phyloP scores from a whole-genome alignment of 2,113 vertebrate genomes.

The Centropus unirufus region DNA sequence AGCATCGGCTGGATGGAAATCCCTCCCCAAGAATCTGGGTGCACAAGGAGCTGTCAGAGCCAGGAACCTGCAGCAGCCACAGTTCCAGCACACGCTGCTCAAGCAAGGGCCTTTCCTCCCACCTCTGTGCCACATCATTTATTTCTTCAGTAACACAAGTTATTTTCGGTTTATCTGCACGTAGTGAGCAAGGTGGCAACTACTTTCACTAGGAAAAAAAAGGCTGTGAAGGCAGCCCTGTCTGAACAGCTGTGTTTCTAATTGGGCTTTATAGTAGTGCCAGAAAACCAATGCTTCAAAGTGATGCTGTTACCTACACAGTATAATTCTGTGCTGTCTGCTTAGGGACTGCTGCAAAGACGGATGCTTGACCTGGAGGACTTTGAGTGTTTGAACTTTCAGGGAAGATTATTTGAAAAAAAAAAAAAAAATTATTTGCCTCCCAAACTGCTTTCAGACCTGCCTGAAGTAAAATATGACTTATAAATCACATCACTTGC shows the following conservation, averaged over 20 bases:
- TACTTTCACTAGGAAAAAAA: background rate
- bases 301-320: background rate
- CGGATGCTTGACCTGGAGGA: background rate
- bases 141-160: background rate
- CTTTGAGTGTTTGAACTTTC: background rate
- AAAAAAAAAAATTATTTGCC: background rate
- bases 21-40: background rate
- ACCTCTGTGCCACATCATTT: background rate
- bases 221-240: background rate
- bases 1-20: background rate
- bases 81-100: rapidly evolving
- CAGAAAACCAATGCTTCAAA: rapidly evolving
- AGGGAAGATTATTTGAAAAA: background rate
- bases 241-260: background rate
- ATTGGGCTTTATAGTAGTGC: background rate
- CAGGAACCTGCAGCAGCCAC: background rate
- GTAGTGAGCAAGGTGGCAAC: background rate
- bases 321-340: rapidly evolving
- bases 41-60: too few species aligned
- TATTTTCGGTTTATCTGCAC: background rate
- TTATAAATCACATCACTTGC: rapidly evolving
- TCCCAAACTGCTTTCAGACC: background rate
- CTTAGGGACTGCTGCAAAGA: background rate
- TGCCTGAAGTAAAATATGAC: background rate
- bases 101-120: background rate